phyloP scores from a whole-genome alignment of 2,888 invertebrate genomes.

The Anthophora plumipes region DNA sequence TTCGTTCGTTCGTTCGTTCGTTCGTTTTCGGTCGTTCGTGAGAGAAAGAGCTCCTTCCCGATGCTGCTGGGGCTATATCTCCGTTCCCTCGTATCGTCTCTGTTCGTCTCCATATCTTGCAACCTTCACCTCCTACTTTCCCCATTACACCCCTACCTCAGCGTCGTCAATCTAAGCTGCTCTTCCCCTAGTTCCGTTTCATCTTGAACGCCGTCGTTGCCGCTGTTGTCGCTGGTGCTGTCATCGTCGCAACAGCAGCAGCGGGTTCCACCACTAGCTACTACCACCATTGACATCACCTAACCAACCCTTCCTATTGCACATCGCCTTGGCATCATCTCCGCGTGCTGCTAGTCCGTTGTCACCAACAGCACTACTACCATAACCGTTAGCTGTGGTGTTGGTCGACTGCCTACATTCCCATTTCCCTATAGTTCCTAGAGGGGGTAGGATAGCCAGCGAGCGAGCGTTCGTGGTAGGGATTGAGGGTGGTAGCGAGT shows the following conservation, averaged over 20 bases:
- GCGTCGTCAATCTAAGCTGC: conserved; percentile 30
- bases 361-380: conserved; percentile 18
- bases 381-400: conserved; percentile 15
- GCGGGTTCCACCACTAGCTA: conserved; percentile 23
- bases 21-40: background rate
- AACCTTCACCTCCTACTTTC: conserved; percentile 31
- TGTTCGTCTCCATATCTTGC: conserved; percentile 21
- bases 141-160: background rate
- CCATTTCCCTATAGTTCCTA: conserved; percentile 44
- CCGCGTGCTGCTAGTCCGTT: background rate
- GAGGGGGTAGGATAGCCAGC: no score
- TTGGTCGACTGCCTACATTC: conserved; percentile 23
- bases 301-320: background rate
- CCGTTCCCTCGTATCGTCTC: conserved; percentile 2
- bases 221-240: conserved; percentile 7
- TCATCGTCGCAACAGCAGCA: conserved; percentile 17
- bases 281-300: conserved; percentile 1
- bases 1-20: background rate
- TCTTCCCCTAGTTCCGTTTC: conserved; percentile 39
- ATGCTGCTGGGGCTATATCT: conserved; percentile 4
- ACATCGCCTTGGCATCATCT: conserved; percentile 5
- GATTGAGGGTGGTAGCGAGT: conserved; percentile 36
- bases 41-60: conserved; percentile 6
- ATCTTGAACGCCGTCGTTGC: conserved; percentile 12
- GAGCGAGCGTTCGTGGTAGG: no score